Conservation (phyloP, 2,113 vertebrate species). For the Chamaea fasciata region DNA sequence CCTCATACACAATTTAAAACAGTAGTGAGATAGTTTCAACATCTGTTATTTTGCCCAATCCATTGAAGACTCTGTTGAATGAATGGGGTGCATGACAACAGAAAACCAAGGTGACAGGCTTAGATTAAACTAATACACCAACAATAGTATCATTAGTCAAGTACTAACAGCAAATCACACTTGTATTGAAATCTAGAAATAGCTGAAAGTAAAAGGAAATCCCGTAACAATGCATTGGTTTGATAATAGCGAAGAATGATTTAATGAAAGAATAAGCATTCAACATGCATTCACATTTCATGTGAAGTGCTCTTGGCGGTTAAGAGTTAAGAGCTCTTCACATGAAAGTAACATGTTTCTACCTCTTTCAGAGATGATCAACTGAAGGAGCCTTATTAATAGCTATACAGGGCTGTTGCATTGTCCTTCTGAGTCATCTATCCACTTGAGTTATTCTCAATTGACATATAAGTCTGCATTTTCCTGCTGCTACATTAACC, state of each 20-base stretch:
- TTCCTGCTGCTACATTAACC: slow-evolving; percentile 34
- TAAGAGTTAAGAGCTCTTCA: slow-evolving; percentile 50
- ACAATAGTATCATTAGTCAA: slow-evolving; percentile 59
- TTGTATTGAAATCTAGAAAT: slow-evolving; percentile 49
- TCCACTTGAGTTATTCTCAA: slow-evolving; percentile 56
- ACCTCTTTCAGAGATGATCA: slow-evolving; percentile 54
- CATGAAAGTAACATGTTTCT: slow-evolving; percentile 55
- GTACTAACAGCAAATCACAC: slow-evolving; percentile 11
- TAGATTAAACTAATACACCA: slow-evolving; percentile 51
- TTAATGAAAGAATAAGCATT: slow-evolving; percentile 56
- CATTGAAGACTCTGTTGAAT: neutral
- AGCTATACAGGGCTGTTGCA: slow-evolving; percentile 31
- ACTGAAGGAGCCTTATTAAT: slow-evolving; percentile 46
- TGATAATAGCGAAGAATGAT: slow-evolving; percentile 54
- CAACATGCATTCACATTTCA: slow-evolving; percentile 47
- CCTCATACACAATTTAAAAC: neutral
- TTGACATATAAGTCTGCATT: slow-evolving; percentile 52
- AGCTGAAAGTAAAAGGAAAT: slow-evolving; percentile 33
- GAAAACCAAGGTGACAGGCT: slow-evolving; percentile 42
- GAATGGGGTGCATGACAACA: slow-evolving; percentile 1
- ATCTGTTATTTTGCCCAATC: neutral
- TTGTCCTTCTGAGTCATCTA: slow-evolving; percentile 61
- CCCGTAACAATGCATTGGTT: slow-evolving; percentile 22
- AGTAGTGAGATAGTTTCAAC: slow-evolving; percentile 2
- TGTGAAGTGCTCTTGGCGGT: slow-evolving; percentile 59